These are phyloP conservation scores for Mycteria americana DNA, from an alignment of 2,797 vertebrate genomes.

Conservation along the genomic window DNA sequence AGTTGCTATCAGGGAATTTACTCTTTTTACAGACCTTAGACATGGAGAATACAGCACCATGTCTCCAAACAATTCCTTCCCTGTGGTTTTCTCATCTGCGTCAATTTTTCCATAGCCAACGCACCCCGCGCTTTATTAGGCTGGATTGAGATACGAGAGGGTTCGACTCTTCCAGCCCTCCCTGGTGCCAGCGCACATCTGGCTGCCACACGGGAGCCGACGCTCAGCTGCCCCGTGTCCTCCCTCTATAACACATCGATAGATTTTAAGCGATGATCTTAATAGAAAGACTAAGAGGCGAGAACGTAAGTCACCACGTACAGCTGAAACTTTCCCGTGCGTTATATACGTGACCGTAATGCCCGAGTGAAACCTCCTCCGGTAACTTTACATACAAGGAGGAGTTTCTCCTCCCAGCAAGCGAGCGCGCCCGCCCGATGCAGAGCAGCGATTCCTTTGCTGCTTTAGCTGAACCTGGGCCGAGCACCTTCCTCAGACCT, in stretches of 20 bases:
- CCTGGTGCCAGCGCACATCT: background rate
- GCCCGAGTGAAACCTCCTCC: background rate
- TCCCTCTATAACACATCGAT: background rate
- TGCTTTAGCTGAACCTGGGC: background rate
- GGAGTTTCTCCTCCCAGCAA: background rate
- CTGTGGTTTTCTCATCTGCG: background rate
- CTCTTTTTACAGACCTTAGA: background rate
- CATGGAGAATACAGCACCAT: background rate
- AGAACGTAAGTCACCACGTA: background rate
- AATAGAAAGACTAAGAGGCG: background rate
- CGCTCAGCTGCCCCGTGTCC: background rate
- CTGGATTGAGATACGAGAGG: background rate
- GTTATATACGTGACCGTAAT: accelerated
- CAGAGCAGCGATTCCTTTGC: background rate
- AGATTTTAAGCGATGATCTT: background rate
- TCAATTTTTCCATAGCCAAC: background rate
- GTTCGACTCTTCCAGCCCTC: background rate
- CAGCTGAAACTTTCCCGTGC: background rate
- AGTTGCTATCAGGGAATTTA: background rate
- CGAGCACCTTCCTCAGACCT: background rate
- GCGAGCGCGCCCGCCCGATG: accelerated
- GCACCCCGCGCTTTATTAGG: background rate
- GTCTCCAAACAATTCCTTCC: background rate
- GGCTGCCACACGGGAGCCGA: background rate
- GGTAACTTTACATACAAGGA: background rate